A percentile compares a stretch with the other conserved stretches of the same genome.
Evolutionary conservation across 2,113 vertebrate species (phyloP).

Genomic region (Bubo blakistoni): DNA sequence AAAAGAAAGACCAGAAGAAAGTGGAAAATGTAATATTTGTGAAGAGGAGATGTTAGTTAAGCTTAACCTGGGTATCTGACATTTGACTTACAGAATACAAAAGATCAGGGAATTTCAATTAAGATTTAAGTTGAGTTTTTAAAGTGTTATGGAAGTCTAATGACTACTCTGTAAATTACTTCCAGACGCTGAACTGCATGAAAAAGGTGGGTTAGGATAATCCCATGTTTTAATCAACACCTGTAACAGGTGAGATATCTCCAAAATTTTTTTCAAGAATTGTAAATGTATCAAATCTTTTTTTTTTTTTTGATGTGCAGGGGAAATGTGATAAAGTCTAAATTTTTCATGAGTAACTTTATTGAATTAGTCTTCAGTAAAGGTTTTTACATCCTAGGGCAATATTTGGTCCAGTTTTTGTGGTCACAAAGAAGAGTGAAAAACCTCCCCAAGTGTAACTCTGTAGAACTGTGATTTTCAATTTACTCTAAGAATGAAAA

Average conservation of each 20-base stretch:
- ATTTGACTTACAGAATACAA: not conserved
- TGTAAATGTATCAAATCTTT: not conserved
- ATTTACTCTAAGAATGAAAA: not conserved
- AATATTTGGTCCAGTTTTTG: not conserved
- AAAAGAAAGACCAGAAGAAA: not conserved
- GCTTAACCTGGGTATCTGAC: not conserved
- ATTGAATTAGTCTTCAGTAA: not conserved
- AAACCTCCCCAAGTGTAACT: not conserved
- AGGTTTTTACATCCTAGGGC: not conserved
- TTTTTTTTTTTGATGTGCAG: not conserved
- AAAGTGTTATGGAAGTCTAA: slow-evolving; percentile 63
- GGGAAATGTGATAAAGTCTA: not conserved
- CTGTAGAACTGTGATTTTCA: not conserved
- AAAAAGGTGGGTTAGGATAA: slow-evolving; percentile 49
- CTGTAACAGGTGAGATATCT: not conserved
- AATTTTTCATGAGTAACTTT: not conserved
- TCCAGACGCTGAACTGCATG: slow-evolving; percentile 69
- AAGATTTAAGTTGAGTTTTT: slow-evolving; percentile 60
- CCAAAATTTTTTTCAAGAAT: slow-evolving; percentile 7
- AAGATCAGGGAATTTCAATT: slow-evolving; percentile 54
- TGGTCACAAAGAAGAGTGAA: not conserved
- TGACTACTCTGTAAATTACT: slow-evolving; percentile 69
- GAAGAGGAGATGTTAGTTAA: slow-evolving; percentile 28
- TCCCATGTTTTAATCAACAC: slow-evolving; percentile 29
- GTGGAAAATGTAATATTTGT: not conserved